Evolutionary conservation across 2,888 invertebrate species (phyloP), one percentile per base, ranked within the genome.

Genomic region (Erannis defoliaria): DNA sequence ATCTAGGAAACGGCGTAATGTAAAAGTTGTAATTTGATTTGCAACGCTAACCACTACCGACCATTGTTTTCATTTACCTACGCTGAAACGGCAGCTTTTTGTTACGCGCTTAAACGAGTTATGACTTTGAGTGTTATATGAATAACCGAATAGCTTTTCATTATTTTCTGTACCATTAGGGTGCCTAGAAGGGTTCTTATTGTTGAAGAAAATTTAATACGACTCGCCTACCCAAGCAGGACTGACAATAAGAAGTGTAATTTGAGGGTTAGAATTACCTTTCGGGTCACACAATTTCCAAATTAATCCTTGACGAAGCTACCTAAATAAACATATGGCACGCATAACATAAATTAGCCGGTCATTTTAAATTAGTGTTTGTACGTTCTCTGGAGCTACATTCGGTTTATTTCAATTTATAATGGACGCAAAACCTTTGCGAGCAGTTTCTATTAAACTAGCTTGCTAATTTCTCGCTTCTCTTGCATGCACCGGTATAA

Each of bases 1-100:
- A 85, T 85, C 82, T 82, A 82, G 82, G 72, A 81, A 78, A 77
- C 73, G 75, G 71, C 76, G 81, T 85, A 85, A 86, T 86, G 86
- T 82, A 82, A 83, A 86, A 88, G 86, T 88, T 86, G 84, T 86
- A 83, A 87, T 87, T 87, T 87, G 84, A 86, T 87, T 88, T 87
- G 86, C 82, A 80, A 81, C 78, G 70, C 70, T 75, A 77, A 82
- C 84, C 81, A 84, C 81, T 81, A 80, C 74, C 75, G 66, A 70
- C 77, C 72, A 74, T 82, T 85, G 83, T 85, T 81, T 81, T 78
- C 78, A 81, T 84, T 84, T 81, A 78, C 76, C 74, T 80, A 77
- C 56, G 57, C 50, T 26, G 46, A 54, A 57, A 46, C 21, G 46
- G n/a, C n/a, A n/a, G 77, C 77, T 78, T 78, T 80, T 80, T 80